Evolutionary conservation across 2,797 vertebrate genomes (phyloP).

Genomic region (Cyclopterus lumpus): DNA sequence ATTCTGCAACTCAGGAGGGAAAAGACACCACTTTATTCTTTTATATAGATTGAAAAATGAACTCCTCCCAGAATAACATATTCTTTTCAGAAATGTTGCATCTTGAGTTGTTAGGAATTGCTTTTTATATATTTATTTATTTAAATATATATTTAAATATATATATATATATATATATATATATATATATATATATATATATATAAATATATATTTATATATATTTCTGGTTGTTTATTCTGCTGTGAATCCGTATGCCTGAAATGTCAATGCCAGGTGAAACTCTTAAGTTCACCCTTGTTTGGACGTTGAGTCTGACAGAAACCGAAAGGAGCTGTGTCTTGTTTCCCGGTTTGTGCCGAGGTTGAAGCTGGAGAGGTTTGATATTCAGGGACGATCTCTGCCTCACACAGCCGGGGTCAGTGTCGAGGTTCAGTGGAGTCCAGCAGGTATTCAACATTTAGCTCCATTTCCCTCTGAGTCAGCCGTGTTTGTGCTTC

Average conservation of each 20-base stretch:
- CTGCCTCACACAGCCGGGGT: constrained; percentile 30
- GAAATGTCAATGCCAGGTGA: constrained; percentile 8
- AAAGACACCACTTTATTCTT: not conserved
- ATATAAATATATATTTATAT: too few species aligned
- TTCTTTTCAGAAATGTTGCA: not conserved
- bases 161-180: too few species aligned
- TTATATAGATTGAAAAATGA: not conserved
- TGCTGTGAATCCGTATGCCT: not conserved
- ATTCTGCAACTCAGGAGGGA: not conserved
- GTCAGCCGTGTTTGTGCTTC: constrained; percentile 46
- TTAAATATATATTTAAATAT: too few species aligned
- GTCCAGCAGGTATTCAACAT: constrained; percentile 57
- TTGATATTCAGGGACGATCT: constrained; percentile 33
- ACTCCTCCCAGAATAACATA: not conserved
- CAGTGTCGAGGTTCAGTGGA: constrained; percentile 41
- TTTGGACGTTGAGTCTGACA: too few species aligned
- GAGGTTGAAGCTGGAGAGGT: not conserved
- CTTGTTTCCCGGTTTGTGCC: constrained; percentile 17
- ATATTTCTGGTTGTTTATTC: not conserved
- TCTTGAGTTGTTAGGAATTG: not conserved
- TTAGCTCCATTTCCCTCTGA: constrained; percentile 49
- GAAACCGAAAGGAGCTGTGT: not conserved
- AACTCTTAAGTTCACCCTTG: not conserved
- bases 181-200: not conserved
- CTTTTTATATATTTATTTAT: too few species aligned